These are phyloP conservation scores for Chauna torquata DNA, from an alignment of 2,113 vertebrate genomes.

Conservation along the genomic window DNA sequence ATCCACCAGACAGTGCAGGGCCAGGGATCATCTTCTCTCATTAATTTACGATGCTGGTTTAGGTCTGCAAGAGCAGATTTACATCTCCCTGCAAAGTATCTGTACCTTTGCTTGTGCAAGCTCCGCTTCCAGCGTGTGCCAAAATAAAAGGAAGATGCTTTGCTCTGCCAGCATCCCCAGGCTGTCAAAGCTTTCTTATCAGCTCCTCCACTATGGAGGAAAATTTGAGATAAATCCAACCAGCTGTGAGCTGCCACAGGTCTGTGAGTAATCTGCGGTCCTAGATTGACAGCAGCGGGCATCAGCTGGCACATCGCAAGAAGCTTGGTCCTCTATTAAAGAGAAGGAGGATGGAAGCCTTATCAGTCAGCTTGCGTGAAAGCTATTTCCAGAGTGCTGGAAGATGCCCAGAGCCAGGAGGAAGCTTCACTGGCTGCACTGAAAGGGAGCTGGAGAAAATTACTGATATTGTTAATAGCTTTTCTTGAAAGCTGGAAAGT, in stretches of 20 bases:
- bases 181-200: background rate
- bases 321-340: background rate
- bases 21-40: background rate
- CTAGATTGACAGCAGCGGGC: background rate
- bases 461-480: background rate
- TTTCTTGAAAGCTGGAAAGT: background rate
- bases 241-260: background rate
- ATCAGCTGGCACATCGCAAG: background rate
- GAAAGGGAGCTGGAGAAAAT: background rate
- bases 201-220: background rate
- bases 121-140: background rate
- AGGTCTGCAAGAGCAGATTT: background rate
- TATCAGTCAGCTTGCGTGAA: background rate
- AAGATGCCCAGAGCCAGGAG: background rate
- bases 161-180: background rate
- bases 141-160: background rate
- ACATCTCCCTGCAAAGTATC: background rate
- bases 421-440: background rate
- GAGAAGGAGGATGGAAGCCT: background rate
- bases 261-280: background rate
- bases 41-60: background rate
- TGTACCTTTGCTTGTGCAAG: background rate
- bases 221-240: background rate
- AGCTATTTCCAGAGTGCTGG: background rate
- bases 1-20: rapidly evolving